A percentile compares a stretch with the other conserved stretches of the same genome.
phyloP scores from a whole-genome alignment of 2,113 vertebrate species.

The Athene cunicularia region DNA sequence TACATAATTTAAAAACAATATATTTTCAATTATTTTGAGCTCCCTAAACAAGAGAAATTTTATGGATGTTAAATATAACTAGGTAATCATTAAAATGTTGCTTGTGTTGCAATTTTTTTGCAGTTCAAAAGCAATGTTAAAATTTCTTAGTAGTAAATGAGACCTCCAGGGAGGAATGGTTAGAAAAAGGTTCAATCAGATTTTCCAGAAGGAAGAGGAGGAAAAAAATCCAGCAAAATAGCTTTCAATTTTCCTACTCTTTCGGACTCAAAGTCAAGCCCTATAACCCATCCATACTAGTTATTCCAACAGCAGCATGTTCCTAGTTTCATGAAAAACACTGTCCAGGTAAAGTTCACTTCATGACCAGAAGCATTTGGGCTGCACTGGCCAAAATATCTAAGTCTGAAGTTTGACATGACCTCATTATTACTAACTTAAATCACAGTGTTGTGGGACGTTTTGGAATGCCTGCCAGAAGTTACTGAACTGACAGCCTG shows the following conservation, averaged over 20 bases:
- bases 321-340: not conserved
- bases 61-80: slow-evolving; percentile 71
- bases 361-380: not conserved
- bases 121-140: slow-evolving; percentile 69
- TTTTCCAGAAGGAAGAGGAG: not conserved
- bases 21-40: slow-evolving; percentile 71
- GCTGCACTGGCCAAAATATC: not conserved
- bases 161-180: slow-evolving; percentile 72
- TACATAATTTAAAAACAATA: slow-evolving; percentile 71
- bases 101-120: slow-evolving; percentile 65
- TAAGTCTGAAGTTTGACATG: not conserved
- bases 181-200: slow-evolving; percentile 60
- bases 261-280: slow-evolving; percentile 14
- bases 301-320: not conserved
- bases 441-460: slow-evolving; percentile 31
- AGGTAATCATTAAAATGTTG: slow-evolving; percentile 77
- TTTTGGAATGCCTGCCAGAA: slow-evolving; percentile 41
- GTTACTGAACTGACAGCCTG: slow-evolving; percentile 22
- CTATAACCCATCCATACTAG: not conserved
- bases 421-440: slow-evolving; percentile 59
- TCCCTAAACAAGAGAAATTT: slow-evolving; percentile 67
- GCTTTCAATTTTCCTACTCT: not conserved
- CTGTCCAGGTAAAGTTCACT: not conserved
- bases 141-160: slow-evolving; percentile 75
- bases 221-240: not conserved